Conservation (phyloP, 2,888 invertebrate species). For the Orthosia gothica region DNA sequence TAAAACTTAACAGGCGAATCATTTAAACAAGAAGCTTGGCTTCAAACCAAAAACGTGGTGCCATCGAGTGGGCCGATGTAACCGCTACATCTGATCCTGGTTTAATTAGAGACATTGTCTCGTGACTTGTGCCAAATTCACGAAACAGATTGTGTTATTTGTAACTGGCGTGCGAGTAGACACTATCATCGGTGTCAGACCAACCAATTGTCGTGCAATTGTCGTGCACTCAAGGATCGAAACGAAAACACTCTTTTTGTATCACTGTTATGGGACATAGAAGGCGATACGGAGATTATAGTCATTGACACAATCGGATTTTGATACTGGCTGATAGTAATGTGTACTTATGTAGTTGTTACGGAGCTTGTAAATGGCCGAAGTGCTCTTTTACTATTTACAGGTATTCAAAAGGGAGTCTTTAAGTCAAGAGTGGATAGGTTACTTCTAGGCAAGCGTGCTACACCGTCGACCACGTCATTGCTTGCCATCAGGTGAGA, state of each 20-base stretch:
- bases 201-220: conserved; percentile 33
- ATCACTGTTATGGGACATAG: background rate
- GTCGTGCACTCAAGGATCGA: conserved; percentile 14
- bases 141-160: conserved; percentile 70
- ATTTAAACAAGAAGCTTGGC: conserved; percentile 85
- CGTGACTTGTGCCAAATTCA: conserved; percentile 75
- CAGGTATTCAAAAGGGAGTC: background rate
- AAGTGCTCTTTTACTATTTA: background rate
- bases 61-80: conserved; percentile 73
- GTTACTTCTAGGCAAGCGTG: too few species aligned
- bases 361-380: too few species aligned
- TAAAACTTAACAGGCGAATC: conserved; percentile 84
- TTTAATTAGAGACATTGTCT: conserved; percentile 84
- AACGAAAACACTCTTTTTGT: conserved; percentile 23
- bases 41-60: conserved; percentile 83
- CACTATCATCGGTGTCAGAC: conserved; percentile 35
- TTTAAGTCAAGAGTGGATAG: too few species aligned
- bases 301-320: too few species aligned
- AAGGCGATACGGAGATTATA: background rate
- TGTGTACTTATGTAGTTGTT: background rate
- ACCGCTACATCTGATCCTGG: conserved; percentile 84
- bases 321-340: background rate
- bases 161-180: conserved; percentile 61
- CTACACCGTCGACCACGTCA: too few species aligned
- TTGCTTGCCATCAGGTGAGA: too few species aligned